Conservation (phyloP, 2,797 vertebrate genomes). For the Thalassophryne amazonica region DNA sequence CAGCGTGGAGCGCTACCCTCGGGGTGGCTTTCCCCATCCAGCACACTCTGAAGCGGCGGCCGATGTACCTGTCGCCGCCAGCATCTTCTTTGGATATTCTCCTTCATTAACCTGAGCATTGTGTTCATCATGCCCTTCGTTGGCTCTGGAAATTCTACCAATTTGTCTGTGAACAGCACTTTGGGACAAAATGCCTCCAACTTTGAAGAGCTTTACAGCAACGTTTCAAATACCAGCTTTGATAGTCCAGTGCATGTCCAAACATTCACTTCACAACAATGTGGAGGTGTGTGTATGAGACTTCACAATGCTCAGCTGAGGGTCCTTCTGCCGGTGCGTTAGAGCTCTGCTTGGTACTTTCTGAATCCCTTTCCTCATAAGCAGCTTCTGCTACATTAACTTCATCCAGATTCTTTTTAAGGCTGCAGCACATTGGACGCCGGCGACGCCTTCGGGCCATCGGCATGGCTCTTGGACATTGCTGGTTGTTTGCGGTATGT, state of each 20-base stretch:
- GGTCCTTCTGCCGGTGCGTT: conserved; percentile 83
- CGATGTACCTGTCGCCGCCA: conserved; percentile 72
- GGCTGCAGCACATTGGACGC: conserved; percentile 79
- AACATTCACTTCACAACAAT: background rate
- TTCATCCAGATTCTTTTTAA: conserved; percentile 82
- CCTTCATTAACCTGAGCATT: conserved; percentile 73
- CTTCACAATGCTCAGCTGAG: conserved; percentile 74
- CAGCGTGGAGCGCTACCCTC: conserved; percentile 81
- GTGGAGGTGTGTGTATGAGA: conserved; percentile 78
- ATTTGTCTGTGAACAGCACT: no score
- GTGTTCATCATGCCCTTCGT: conserved; percentile 77
- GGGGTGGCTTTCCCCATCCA: conserved; percentile 83
- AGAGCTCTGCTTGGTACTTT: conserved; percentile 87
- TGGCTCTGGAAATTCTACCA: accelerated
- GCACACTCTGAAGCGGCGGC: conserved; percentile 73
- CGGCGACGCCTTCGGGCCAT: conserved; percentile 80
- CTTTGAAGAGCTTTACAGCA: background rate
- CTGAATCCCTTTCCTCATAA: conserved; percentile 82
- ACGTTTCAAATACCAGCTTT: no score
- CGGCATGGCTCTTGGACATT: conserved; percentile 83
- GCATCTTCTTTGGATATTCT: conserved; percentile 80
- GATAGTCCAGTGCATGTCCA: background rate
- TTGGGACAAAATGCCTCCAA: background rate
- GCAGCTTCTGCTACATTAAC: conserved; percentile 86
- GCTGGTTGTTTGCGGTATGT: conserved; percentile 82